Evolutionary conservation across 2,888 invertebrate genomes (phyloP).

Genomic region (Pandemis heparana): DNA sequence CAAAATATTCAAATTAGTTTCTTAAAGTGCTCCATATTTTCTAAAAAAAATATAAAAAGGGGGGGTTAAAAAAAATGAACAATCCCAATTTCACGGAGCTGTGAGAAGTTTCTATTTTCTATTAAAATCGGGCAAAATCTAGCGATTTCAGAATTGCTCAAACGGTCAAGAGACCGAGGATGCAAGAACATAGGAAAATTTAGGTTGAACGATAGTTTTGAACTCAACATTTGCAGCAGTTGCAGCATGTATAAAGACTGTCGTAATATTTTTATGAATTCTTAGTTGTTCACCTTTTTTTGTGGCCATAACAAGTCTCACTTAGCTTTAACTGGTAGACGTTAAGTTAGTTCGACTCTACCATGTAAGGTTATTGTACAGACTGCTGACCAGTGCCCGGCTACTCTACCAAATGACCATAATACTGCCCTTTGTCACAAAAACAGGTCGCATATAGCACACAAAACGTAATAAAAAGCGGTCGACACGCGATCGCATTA

Average conservation of each 20-base stretch:
- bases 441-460: conserved; percentile 43
- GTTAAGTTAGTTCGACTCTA: neutral
- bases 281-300: neutral
- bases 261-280: neutral
- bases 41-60: too few species aligned
- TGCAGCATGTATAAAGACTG: neutral
- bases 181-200: neutral
- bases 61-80: too few species aligned
- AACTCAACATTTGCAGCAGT: neutral
- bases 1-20: too few species aligned
- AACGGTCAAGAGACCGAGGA: neutral
- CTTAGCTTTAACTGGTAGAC: neutral
- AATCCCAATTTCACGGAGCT: neutral
- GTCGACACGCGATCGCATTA: conserved; percentile 35
- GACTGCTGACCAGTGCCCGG: neutral
- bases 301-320: neutral
- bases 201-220: neutral
- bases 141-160: neutral
- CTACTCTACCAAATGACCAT: neutral
- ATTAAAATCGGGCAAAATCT: neutral
- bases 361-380: neutral
- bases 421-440: conserved; percentile 26
- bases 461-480: conserved; percentile 40
- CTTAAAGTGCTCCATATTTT: too few species aligned
- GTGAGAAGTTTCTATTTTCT: neutral